A percentile compares a stretch with the other conserved stretches of the same genome.
Conservation (phyloP, 2,888 invertebrate species). For the Enoplolaimus lenunculus region DNA sequence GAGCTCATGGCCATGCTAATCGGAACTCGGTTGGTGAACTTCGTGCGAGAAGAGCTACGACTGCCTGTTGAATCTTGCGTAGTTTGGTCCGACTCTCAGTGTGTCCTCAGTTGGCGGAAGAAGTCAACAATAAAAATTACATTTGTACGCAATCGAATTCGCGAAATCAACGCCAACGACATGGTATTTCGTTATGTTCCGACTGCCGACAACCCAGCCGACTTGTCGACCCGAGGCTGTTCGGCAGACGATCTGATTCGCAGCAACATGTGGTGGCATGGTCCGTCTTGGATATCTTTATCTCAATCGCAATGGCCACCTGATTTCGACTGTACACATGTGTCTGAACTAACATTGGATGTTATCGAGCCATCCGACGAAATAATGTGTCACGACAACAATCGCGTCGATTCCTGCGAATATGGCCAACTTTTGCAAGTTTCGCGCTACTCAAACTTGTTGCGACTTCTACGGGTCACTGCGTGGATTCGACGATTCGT, state of each 20-base stretch:
- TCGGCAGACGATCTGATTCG: not conserved
- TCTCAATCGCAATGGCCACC: not conserved
- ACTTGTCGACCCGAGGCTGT: not conserved
- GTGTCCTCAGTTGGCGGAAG: not conserved
- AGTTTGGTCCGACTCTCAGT: not conserved
- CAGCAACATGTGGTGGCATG: not conserved
- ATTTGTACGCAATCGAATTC: not conserved
- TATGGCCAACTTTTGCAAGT: not conserved
- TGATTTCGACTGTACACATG: not conserved
- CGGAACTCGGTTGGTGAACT: not conserved
- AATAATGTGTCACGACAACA: not conserved
- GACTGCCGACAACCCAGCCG: slow-evolving; percentile 4
- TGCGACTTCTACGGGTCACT: not conserved
- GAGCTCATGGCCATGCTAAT: not conserved
- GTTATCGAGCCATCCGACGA: not conserved
- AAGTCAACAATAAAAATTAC: not conserved
- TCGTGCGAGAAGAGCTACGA: not conserved
- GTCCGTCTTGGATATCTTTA: not conserved
- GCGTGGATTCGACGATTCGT: not conserved
- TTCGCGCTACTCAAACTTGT: not conserved
- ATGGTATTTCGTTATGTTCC: not conserved
- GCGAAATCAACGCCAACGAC: not conserved
- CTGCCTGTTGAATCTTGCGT: not conserved
- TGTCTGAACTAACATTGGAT: not conserved
- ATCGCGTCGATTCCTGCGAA: not conserved